Percentiles rank a stretch among this genome's conserved stretches.
These are phyloP conservation scores for Hypotaenidia philippensis DNA, from an alignment of 2,797 vertebrate species.

Conservation along the genomic window DNA sequence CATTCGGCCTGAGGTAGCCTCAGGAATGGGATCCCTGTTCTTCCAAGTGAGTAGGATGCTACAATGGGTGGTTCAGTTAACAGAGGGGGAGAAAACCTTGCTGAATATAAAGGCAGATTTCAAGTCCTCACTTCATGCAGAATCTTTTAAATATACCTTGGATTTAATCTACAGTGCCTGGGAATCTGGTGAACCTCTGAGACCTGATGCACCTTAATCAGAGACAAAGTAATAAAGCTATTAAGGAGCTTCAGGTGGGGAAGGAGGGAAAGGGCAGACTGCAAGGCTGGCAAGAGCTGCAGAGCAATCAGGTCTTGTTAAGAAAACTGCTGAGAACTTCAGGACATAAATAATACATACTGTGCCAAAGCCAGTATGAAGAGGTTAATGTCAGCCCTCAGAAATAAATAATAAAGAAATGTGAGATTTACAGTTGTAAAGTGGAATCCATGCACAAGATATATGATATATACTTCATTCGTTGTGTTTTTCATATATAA, in stretches of 20 bases:
- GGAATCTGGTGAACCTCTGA: background rate
- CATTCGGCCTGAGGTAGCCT: background rate
- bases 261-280: background rate
- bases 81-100: rapidly evolving
- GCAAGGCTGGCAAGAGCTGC: background rate
- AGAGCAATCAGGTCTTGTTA: background rate
- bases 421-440: background rate
- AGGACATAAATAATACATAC: background rate
- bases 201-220: background rate
- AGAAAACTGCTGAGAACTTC: background rate
- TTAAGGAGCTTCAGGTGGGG: background rate
- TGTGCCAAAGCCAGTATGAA: background rate
- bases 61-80: background rate
- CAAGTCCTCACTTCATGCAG: background rate
- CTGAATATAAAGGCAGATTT: background rate
- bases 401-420: background rate
- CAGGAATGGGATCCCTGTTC: background rate
- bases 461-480: background rate
- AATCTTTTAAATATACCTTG: background rate
- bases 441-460: background rate
- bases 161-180: background rate
- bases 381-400: background rate
- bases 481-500: background rate
- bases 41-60: background rate
- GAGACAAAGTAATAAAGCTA: background rate